A percentile compares a stretch with the other conserved stretches of the same genome.
Evolutionary conservation across 30 jellyfish, hydroid and myxozoan genomes (phyloP).

Genomic region (Catostylus mosaicus): DNA sequence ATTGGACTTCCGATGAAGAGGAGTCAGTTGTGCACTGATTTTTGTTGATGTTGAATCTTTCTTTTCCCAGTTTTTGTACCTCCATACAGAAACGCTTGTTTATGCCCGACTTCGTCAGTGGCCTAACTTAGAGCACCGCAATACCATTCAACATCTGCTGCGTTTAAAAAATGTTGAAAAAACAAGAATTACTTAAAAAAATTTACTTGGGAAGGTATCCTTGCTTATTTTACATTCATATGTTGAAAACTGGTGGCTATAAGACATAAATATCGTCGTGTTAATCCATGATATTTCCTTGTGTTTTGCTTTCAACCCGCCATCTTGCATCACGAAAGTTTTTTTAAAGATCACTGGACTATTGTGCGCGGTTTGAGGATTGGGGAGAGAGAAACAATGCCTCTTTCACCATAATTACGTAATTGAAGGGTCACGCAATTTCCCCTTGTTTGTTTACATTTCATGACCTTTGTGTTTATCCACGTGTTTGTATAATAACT

Average conservation of each 20-base stretch:
- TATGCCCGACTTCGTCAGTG: slow-evolving; percentile 14
- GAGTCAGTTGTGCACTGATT: neutral
- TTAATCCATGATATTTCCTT: neutral
- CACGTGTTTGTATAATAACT: no score
- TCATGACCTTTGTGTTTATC: no score
- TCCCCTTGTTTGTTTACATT: slow-evolving; percentile 4
- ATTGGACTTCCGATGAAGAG: slow-evolving; percentile 2
- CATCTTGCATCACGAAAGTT: slow-evolving; percentile 59
- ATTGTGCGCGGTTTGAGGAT: slow-evolving; percentile 11
- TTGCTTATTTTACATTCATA: no score
- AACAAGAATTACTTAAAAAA: neutral
- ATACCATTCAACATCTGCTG: slow-evolving; percentile 9
- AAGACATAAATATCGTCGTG: neutral
- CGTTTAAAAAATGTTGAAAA: neutral
- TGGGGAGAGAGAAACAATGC: slow-evolving; percentile 28
- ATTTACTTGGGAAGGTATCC: no score
- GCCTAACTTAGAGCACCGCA: slow-evolving; percentile 26
- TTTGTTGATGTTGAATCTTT: neutral
- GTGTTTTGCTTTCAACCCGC: slow-evolving; percentile 66
- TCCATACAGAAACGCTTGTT: slow-evolving; percentile 39
- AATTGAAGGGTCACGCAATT: slow-evolving; percentile 18
- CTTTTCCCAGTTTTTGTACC: slow-evolving; percentile 21
- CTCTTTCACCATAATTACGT: slow-evolving; percentile 5
- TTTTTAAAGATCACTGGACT: slow-evolving; percentile 11
- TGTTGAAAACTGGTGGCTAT: no score